These are phyloP conservation scores for Grus americana DNA, from an alignment of 2,113 vertebrate genomes.

Conservation along the genomic window DNA sequence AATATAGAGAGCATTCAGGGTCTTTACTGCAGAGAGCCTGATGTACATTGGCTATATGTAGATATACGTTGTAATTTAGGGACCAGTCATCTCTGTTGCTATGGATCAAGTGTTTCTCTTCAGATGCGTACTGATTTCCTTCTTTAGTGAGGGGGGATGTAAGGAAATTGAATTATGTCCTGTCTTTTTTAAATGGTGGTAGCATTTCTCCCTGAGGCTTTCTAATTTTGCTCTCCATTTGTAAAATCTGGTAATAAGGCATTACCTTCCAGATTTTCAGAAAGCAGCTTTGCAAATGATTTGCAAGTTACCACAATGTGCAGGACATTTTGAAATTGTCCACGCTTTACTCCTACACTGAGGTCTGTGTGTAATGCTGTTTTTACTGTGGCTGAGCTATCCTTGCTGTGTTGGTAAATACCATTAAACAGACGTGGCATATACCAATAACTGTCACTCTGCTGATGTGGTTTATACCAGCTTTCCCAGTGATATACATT, in stretches of 20 bases:
- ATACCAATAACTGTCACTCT: background rate
- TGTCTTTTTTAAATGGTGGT: background rate
- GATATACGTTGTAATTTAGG: background rate
- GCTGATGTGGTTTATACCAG: background rate
- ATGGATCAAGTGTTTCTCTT: background rate
- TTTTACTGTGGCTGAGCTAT: background rate
- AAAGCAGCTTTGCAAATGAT: background rate
- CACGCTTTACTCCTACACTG: background rate
- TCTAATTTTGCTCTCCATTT: background rate
- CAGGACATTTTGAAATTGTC: background rate
- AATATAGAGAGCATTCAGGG: background rate
- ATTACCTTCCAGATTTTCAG: background rate
- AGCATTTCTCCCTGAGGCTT: background rate
- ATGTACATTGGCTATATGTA: background rate
- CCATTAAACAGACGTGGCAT: rapidly evolving
- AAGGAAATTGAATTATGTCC: background rate
- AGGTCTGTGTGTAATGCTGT: background rate
- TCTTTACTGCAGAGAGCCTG: background rate
- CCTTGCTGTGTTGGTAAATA: background rate
- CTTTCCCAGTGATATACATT: background rate
- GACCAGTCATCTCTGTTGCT: background rate
- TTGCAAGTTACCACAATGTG: background rate
- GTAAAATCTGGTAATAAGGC: background rate
- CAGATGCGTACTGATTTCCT: background rate
- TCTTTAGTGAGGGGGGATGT: background rate